Evolutionary conservation across 2,797 vertebrate genomes (phyloP), one percentile per base, ranked within the genome.

Genomic region (Pogonophryne albipinna): DNA sequence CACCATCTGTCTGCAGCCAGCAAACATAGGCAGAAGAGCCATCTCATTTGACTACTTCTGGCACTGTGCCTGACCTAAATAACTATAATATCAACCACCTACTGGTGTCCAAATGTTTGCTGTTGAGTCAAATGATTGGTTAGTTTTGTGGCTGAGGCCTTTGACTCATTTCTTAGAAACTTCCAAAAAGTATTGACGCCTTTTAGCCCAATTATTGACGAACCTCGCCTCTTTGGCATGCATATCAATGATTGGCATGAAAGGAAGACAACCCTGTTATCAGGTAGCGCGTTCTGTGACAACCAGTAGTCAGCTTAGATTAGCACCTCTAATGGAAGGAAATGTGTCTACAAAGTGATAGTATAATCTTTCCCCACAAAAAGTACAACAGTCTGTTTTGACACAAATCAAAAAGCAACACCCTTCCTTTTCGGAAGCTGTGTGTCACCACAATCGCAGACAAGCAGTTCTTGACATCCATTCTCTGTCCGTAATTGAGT

Each of bases 41-140:
- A 81, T 82, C 81, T 82, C 41, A 78, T 84, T 66, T 77, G 66
- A 69, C 71, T 53, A 51, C 59, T 19, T 66, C 50, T 89, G 91
- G 85, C 89, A 66, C 66, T 42, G 42, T 64, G 85, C 79, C 85
- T 84, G 78, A 88, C 86, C 87, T 82, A 88, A 92, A 91, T 88
- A 88, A 84, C 83, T 91, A 63, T 57, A 78, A 89, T 87, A 91
- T 87, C 71, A 78, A 50, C 78, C 61, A 64, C 73, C 83, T 64
- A 79, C 44, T 52, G 66, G 62, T 65, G 71, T 57, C 63, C 71
- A 47, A 80, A 71, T 78, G 69, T 47, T 78, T 47, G 71, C 67
- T 76, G 10, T 46, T 61, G 38, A 71, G 61, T 70, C 4, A 67
- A 60, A 70, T 63, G 52, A 61, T 38, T 79, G 38, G 20, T 47